These are phyloP conservation scores for Sphinx pinastri DNA, from an alignment of 2,888 invertebrate genomes.

Conservation along the genomic window DNA sequence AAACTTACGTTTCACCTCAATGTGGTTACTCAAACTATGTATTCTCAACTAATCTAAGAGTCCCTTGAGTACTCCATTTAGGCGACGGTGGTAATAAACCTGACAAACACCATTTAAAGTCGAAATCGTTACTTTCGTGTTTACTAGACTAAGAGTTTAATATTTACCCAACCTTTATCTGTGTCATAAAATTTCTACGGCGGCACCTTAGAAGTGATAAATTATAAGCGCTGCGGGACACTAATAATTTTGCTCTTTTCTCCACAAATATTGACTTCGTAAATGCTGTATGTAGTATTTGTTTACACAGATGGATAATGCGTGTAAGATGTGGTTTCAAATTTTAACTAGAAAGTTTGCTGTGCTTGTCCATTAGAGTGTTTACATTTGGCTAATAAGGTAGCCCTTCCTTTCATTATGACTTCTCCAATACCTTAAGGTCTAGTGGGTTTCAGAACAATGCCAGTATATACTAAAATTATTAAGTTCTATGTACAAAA, in stretches of 20 bases:
- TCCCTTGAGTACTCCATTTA: neutral
- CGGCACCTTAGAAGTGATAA: conserved; percentile 22
- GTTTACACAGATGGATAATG: conserved; percentile 11
- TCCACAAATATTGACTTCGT: conserved; percentile 14
- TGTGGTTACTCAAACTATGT: neutral
- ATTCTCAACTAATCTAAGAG: neutral
- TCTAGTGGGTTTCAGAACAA: neutral
- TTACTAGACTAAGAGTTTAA: conserved; percentile 1
- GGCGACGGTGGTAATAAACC: conserved; percentile 12
- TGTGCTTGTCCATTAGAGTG: neutral
- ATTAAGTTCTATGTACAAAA: no score
- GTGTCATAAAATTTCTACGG: conserved; percentile 8
- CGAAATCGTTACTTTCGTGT: conserved; percentile 2
- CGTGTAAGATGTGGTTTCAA: neutral
- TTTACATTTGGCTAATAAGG: neutral
- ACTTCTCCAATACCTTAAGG: neutral
- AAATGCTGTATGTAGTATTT: conserved; percentile 8
- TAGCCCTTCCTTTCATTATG: neutral
- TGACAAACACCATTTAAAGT: conserved; percentile 10
- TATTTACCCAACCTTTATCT: conserved; percentile 8
- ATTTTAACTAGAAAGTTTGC: neutral
- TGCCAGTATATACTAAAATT: no score
- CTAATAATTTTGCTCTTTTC: conserved; percentile 25
- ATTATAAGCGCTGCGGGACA: neutral
- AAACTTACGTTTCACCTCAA: no score